Evolutionary conservation across 2,797 vertebrate species (phyloP), one percentile per base, ranked within the genome.

Genomic region (Dallia pectoralis): DNA sequence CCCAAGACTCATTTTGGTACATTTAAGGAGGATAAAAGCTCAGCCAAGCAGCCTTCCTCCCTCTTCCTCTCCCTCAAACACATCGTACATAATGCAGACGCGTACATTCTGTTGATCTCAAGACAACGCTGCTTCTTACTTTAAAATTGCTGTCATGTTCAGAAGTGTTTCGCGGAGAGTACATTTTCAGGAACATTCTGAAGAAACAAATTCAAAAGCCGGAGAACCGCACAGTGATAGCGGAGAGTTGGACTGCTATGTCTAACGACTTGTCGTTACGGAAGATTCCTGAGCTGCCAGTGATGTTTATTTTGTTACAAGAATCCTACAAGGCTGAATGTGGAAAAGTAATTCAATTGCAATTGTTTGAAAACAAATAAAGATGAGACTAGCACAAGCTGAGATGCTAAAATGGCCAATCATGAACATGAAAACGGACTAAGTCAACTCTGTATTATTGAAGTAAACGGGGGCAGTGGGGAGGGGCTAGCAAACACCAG

Each of bases 1-100:
- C 86, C 86, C 82, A 70, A 82, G 87, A 91, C 90, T 91, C 90
- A 92, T 92, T 92, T 89, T 87, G 89, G 84, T 88, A 86, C 88
- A 86, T 91, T 93, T 91, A 92, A 85, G 82, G 84, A 87, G 85
- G 87, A 89, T 91, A 91, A 88, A 90, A 88, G 87, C 86, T 83
- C 79, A 79, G 80, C 74, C 82, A 79, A 73, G 77, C 78, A 82
- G 78, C 81, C 64, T 53, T 71, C 69, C 9, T n/a, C 70, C 66
- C 74, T 73, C 76, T 79, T 76, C 48, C 77, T 73, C 72, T 72
- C 81, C 78, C 82, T 80, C 79, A 81, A 80, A 84, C 81, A 84
- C 84, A 81, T 86, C 84, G 87, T 87, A 69, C 84, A 89, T 88
- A 85, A 89, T 87, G 82, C 80, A 91, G 72, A 71, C 73, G 76